Conservation (phyloP, 2,888 invertebrate species). For the Hoplodrina ambigua region DNA sequence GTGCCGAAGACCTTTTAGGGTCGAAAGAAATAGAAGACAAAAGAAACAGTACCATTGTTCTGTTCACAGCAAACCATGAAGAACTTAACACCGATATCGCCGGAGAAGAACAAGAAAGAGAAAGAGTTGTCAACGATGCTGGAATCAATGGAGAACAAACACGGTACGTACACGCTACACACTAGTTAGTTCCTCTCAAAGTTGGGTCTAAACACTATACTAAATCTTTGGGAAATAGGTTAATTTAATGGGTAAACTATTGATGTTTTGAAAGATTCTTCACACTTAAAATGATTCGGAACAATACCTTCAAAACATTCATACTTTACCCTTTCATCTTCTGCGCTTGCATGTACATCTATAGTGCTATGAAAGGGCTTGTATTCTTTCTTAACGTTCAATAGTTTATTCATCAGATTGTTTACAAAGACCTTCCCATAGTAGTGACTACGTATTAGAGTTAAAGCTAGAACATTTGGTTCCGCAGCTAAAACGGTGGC, state of each 20-base stretch:
- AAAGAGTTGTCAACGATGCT: conserved; percentile 94
- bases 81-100: conserved; percentile 90
- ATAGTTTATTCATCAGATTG: conserved; percentile 93
- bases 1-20: neutral
- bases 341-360: conserved; percentile 83
- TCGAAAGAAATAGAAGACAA: neutral
- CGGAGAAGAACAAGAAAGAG: conserved; percentile 92
- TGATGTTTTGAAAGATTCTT: conserved; percentile 87
- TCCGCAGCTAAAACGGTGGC: conserved; percentile 96
- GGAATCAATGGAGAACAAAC: conserved; percentile 95
- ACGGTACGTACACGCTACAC: conserved; percentile 91
- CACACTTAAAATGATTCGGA: conserved; percentile 58
- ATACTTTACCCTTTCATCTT: conserved; percentile 90
- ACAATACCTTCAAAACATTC: conserved; percentile 86
- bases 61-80: conserved; percentile 90
- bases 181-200: conserved; percentile 27
- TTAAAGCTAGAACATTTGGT: conserved; percentile 84
- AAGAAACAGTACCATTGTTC: conserved; percentile 20
- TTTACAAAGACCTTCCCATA: conserved; percentile 69
- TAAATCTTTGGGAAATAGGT: conserved; percentile 53
- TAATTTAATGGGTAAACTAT: conserved; percentile 88
- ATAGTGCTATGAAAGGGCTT: conserved; percentile 86
- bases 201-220: conserved; percentile 41
- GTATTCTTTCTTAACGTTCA: conserved; percentile 83
- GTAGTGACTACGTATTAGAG: conserved; percentile 61